phyloP scores from a whole-genome alignment of 2,888 invertebrate genomes.

The Ectropis crepuscularia region DNA sequence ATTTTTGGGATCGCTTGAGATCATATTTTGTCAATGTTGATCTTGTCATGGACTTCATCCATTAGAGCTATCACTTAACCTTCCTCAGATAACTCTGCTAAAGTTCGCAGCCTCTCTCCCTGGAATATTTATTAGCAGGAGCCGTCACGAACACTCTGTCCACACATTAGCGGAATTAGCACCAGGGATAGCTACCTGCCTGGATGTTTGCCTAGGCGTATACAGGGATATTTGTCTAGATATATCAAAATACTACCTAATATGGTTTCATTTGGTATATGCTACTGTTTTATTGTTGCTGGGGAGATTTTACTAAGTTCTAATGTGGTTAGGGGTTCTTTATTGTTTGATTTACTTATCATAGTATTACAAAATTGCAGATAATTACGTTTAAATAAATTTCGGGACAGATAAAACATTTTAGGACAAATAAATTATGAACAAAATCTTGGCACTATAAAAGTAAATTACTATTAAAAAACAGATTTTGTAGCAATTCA shows the following conservation, averaged over 20 bases:
- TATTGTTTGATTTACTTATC: too few species aligned
- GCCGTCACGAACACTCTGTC: conserved; percentile 81
- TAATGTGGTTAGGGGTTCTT: too few species aligned
- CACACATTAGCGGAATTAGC: conserved; percentile 82
- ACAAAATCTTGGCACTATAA: too few species aligned
- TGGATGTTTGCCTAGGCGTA: conserved; percentile 71
- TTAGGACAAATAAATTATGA: too few species aligned
- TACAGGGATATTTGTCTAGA: conserved; percentile 51
- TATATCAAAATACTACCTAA: background rate
- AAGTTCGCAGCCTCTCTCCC: conserved; percentile 71
- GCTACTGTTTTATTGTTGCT: background rate
- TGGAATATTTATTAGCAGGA: conserved; percentile 81
- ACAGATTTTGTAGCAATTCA: too few species aligned
- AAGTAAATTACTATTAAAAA: too few species aligned
- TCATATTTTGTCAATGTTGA: background rate
- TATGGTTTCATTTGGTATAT: background rate
- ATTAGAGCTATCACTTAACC: conserved; percentile 34
- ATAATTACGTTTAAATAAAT: too few species aligned
- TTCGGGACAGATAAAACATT: too few species aligned
- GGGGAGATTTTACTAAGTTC: too few species aligned
- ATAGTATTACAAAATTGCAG: too few species aligned
- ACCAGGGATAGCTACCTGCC: conserved; percentile 74
- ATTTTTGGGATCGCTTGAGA: background rate
- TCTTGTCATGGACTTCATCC: conserved; percentile 17
- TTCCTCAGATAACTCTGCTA: conserved; percentile 43